Percentiles rank a stretch among this genome's conserved stretches.
phyloP scores from a whole-genome alignment of 2,888 invertebrate genomes.

The Ellobium chinense region DNA sequence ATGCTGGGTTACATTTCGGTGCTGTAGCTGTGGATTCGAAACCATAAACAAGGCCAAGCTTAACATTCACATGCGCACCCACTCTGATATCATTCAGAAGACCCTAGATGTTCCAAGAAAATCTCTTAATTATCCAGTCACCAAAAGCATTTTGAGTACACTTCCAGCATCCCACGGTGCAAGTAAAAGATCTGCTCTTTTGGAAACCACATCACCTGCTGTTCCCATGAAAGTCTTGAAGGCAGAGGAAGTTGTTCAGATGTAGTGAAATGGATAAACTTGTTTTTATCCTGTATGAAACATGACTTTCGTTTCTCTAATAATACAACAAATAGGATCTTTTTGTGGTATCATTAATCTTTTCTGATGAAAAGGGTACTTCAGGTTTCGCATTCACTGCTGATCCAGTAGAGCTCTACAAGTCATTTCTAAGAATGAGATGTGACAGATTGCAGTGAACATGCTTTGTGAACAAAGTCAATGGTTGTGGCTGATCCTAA shows the following conservation, averaged over 20 bases:
- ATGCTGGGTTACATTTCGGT: slow-evolving; percentile 76
- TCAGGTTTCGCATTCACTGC: too few relatives aligned
- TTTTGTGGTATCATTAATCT: too few relatives aligned
- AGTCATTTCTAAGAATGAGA: too few relatives aligned
- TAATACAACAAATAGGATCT: too few relatives aligned
- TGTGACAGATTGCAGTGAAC: too few relatives aligned
- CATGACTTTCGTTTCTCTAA: too few relatives aligned
- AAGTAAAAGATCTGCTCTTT: background rate
- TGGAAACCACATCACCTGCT: background rate
- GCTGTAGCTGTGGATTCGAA: slow-evolving; percentile 78
- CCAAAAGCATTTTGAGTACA: slow-evolving; percentile 5
- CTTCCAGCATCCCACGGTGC: background rate
- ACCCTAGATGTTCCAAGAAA: slow-evolving; percentile 52
- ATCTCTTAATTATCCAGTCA: background rate
- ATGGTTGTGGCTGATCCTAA: too few relatives aligned
- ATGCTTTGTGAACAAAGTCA: too few relatives aligned
- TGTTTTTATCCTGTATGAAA: too few relatives aligned
- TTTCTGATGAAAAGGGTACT: too few relatives aligned
- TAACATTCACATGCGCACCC: slow-evolving; percentile 75
- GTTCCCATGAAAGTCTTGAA: background rate
- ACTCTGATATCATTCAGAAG: slow-evolving; percentile 74
- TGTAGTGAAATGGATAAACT: too few relatives aligned
- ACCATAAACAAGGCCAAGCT: slow-evolving; percentile 74
- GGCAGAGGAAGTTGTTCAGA: background rate
- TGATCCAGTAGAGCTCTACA: too few relatives aligned